Percentiles rank a stretch among this genome's conserved stretches.
Conservation (phyloP, 2,888 invertebrate species). For the Xestia c-nigrum region DNA sequence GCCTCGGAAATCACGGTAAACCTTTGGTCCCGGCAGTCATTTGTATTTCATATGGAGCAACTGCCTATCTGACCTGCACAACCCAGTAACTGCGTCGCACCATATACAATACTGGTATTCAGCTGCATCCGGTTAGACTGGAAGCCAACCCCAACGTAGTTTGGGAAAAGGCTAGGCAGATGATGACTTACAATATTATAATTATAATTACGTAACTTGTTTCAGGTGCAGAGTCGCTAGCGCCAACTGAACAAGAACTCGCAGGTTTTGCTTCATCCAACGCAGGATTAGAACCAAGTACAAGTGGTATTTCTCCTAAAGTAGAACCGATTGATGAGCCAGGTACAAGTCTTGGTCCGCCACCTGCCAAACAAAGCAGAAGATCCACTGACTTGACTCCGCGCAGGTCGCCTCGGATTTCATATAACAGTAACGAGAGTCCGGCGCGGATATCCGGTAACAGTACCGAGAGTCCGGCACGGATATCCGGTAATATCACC, state of each 20-base stretch:
- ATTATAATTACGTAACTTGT: background rate
- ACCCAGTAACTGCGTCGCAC: too few relatives aligned
- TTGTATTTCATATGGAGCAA: too few relatives aligned
- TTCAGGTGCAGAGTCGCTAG: conserved; percentile 19
- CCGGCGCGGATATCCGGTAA: background rate
- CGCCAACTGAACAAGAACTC: background rate
- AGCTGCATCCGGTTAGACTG: too few relatives aligned
- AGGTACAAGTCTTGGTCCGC: background rate
- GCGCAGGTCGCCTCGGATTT: background rate
- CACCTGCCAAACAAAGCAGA: background rate
- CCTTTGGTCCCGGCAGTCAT: too few relatives aligned
- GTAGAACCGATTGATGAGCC: background rate
- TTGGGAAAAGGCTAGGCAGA: too few relatives aligned
- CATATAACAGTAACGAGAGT: too few relatives aligned
- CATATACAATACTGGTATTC: too few relatives aligned
- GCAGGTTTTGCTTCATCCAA: conserved; percentile 1
- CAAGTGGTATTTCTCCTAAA: background rate
- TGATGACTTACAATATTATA: background rate
- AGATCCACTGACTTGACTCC: background rate
- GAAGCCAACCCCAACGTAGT: too few relatives aligned
- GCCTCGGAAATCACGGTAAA: too few relatives aligned
- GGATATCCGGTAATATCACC: background rate
- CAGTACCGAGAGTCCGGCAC: background rate
- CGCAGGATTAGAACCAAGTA: background rate
- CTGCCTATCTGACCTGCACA: too few relatives aligned